Evolutionary conservation across 2,888 invertebrate species (phyloP).

Genomic region (Drosophila ezoana): DNA sequence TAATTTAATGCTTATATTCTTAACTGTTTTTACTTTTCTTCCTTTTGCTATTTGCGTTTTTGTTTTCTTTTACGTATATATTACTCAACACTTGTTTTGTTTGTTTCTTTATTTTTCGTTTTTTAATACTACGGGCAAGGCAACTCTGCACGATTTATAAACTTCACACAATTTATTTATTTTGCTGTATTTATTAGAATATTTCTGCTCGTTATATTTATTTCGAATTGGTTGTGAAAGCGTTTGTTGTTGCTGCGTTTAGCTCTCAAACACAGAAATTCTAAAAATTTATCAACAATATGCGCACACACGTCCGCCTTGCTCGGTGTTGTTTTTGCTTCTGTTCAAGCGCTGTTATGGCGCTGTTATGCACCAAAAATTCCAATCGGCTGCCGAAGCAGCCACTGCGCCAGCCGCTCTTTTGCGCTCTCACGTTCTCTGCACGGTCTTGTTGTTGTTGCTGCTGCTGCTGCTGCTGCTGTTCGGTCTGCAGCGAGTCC

Average conservation of each 20-base stretch:
- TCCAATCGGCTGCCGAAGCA: slow-evolving; percentile 51
- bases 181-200: slow-evolving; percentile 27
- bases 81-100: slow-evolving; percentile 37
- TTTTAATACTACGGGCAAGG: slow-evolving; percentile 38
- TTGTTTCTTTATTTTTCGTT: slow-evolving; percentile 5
- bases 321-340: slow-evolving; percentile 64
- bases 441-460: slow-evolving; percentile 13
- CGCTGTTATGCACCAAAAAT: slow-evolving; percentile 63
- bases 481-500: slow-evolving; percentile 25
- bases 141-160: slow-evolving; percentile 48
- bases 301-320: slow-evolving; percentile 64
- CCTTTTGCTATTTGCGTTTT: slow-evolving; percentile 1
- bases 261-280: slow-evolving; percentile 56
- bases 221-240: slow-evolving; percentile 25
- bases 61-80: slow-evolving; percentile 17
- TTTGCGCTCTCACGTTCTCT: slow-evolving; percentile 35
- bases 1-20: slow-evolving; percentile 41
- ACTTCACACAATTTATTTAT: slow-evolving; percentile 7
- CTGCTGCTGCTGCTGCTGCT: slow-evolving; percentile 13
- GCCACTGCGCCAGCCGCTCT: slow-evolving; percentile 23
- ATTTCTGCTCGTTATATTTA: slow-evolving; percentile 3
- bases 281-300: slow-evolving; percentile 47
- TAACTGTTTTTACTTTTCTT: slow-evolving; percentile 22
- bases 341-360: slow-evolving; percentile 54
- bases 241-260: slow-evolving; percentile 34